These are phyloP conservation scores for Anolis carolinensis DNA, from an alignment of 2,113 vertebrate species.

Conservation along the genomic window DNA sequence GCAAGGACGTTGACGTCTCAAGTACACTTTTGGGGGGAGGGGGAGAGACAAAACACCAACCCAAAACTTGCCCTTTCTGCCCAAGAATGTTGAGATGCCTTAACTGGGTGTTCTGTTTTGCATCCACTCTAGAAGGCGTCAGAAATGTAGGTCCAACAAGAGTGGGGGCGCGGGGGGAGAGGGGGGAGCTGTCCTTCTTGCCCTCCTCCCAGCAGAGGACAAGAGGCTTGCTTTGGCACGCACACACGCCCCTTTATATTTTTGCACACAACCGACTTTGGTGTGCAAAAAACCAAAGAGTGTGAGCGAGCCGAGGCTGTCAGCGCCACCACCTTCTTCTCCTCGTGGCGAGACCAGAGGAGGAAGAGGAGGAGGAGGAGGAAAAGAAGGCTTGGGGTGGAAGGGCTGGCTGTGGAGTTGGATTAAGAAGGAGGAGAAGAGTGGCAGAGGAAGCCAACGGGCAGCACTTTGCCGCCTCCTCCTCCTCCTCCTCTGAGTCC, in stretches of 20 bases:
- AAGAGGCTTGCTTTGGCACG: constrained; percentile 41
- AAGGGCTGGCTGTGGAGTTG: background rate
- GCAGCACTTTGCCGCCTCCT: constrained; percentile 63
- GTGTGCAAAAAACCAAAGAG: background rate
- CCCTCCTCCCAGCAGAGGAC: background rate
- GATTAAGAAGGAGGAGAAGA: background rate
- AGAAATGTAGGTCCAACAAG: constrained; percentile 40
- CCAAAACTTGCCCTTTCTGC: constrained; percentile 1
- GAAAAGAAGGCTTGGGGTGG: background rate
- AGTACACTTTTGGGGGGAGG: constrained; percentile 44
- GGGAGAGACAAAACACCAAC: background rate
- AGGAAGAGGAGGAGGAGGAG: background rate
- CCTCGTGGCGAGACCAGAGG: constrained; percentile 26
- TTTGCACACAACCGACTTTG: background rate
- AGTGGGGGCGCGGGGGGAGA: background rate
- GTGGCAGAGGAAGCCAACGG: constrained; percentile 53
- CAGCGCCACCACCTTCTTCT: constrained; percentile 45
- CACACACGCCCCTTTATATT: constrained; percentile 46
- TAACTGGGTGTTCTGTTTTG: constrained; percentile 50
- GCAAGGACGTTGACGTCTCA: constrained; percentile 36
- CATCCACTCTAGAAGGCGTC: constrained; percentile 36
- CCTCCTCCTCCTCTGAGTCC: constrained; percentile 66
- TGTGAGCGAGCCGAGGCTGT: constrained; percentile 45
- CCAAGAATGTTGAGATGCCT: constrained; percentile 14
- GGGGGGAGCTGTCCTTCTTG: constrained; percentile 25